These are phyloP conservation scores for Prosopocoilus inquinatus DNA, from an alignment of 2,888 invertebrate genomes.

Conservation along the genomic window DNA sequence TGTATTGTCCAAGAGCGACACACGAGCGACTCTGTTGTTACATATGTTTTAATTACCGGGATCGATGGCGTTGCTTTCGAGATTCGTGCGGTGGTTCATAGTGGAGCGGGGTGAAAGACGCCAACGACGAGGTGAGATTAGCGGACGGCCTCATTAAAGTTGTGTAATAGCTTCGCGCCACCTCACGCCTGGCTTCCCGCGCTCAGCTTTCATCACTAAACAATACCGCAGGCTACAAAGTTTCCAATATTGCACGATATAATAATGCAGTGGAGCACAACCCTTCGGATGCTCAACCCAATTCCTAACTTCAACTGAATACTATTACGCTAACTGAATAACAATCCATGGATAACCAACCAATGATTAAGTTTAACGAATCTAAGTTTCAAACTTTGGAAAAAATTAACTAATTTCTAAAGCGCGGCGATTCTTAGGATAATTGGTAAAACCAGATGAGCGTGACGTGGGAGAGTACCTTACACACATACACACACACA, in stretches of 20 bases:
- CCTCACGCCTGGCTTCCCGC: conserved; percentile 43
- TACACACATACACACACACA: too few species aligned
- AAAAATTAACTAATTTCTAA: too few species aligned
- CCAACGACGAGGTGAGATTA: conserved; percentile 37
- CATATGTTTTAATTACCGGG: conserved; percentile 50
- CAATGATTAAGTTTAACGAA: too few species aligned
- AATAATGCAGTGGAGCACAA: conserved; percentile 18
- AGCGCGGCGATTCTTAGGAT: too few species aligned
- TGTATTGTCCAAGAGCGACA: conserved; percentile 25
- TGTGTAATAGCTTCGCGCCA: conserved; percentile 50
- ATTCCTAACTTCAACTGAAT: too few species aligned
- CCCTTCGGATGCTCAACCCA: background rate
- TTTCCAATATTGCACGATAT: conserved; percentile 30
- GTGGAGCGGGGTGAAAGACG: conserved; percentile 2
- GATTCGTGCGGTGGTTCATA: conserved; percentile 39
- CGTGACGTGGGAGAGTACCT: too few species aligned
- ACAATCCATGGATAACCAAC: too few species aligned
- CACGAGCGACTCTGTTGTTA: conserved; percentile 28
- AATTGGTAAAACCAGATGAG: too few species aligned
- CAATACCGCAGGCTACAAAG: conserved; percentile 34
- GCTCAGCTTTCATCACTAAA: conserved; percentile 40
- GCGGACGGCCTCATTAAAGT: conserved; percentile 49
- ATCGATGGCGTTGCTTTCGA: conserved; percentile 43
- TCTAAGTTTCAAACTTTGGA: too few species aligned
- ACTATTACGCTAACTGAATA: too few species aligned